These are phyloP conservation scores for Caiman crocodilus DNA, from an alignment of 2,797 vertebrate species.

Conservation along the genomic window DNA sequence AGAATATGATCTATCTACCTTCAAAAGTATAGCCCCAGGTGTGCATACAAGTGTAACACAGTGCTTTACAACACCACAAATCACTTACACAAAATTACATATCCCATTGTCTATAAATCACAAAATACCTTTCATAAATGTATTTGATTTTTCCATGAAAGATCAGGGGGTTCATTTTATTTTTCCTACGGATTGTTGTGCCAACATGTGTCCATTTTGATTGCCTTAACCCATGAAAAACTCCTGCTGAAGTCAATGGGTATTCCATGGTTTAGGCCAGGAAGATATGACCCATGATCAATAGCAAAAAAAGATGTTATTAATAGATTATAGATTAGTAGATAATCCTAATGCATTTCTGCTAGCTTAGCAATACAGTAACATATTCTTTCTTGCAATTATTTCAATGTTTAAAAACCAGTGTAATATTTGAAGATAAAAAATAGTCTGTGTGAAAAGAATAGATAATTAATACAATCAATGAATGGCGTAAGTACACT, in stretches of 20 bases:
- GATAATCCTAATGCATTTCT: background rate
- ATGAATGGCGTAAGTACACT: background rate
- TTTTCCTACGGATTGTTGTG: background rate
- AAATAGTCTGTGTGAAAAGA: background rate
- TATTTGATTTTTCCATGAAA: background rate
- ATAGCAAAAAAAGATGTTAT: slow-evolving; percentile 24
- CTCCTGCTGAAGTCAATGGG: background rate
- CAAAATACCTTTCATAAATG: background rate
- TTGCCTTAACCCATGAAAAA: slow-evolving; percentile 9
- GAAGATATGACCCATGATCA: slow-evolving; percentile 47
- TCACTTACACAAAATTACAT: slow-evolving; percentile 19
- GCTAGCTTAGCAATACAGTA: background rate
- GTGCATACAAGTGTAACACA: slow-evolving; percentile 24
- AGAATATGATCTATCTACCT: slow-evolving; percentile 59
- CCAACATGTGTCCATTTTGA: slow-evolving; percentile 1
- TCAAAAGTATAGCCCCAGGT: slow-evolving; percentile 53
- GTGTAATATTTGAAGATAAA: background rate
- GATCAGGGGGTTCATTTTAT: background rate
- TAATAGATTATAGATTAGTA: background rate
- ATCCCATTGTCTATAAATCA: slow-evolving; percentile 27
- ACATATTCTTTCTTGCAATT: background rate
- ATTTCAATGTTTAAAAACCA: background rate
- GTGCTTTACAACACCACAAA: slow-evolving; percentile 36
- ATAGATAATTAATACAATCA: slow-evolving; percentile 1
- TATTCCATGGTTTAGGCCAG: slow-evolving; percentile 50